Base-by-base conservation (phyloP, 2,113 vertebrate species). In the Boleophthalmus pectinirostris region DNA sequence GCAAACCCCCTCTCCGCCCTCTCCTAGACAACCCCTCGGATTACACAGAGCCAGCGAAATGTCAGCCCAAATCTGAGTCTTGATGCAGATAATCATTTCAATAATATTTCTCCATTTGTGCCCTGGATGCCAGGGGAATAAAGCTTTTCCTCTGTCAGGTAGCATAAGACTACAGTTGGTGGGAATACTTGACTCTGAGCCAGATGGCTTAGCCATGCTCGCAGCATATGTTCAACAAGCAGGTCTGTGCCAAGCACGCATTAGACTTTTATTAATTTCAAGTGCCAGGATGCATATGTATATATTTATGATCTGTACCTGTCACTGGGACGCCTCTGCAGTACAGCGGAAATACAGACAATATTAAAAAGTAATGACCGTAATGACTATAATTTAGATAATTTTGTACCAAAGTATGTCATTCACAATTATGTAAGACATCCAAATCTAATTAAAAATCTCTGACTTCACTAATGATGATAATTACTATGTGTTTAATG, bases 91-190 rank as follows among this genome's bases (percentile, higher is more conserved):
- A 98, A 99, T 99, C 97, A 99, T 98, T 99, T 98, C 97, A 99
- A 99, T 99, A 99, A 98, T 99, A 99, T 99, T 99, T 98, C 97
- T 98, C 97, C 97, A 98, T 99, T 99, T 99, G 97, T 98, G 97
- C 95, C 96, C 95, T 93, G 93, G 92, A 96, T 95, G 95, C 96
- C 95, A 93, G 89, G 97, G 98, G 97, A 98, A 98, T 98, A 96
- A 95, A 95, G 95, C 96, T 96, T 98, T 97, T 96, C 96, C 96
- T 94, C 97, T 97, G 96, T 98, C 97, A 98, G 98, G 97, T 98
- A 98, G 95, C 94, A 94, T 96, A 96, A 98, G 96, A 93, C 96
- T 95, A 95, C 95, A 96, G 96, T 98, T 97, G 96, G 96, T 97
- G 94, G 96, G 96, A 96, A 97, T 96, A 96, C 95, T 98, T 98